Conservation (phyloP, 2,888 invertebrate species). For the Acleris cristana region DNA sequence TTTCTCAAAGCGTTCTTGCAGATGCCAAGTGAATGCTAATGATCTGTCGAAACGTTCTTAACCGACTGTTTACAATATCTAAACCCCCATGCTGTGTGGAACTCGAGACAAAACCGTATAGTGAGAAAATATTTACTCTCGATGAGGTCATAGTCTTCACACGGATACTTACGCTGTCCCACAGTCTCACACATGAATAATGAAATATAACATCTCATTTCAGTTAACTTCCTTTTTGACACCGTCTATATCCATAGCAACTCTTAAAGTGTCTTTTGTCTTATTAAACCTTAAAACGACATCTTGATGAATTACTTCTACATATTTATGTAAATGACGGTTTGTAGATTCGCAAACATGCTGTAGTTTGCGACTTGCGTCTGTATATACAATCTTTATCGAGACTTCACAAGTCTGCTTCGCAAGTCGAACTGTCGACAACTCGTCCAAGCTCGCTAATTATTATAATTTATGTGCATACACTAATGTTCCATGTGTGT, state of each 20-base stretch:
- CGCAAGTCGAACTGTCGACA: slow-evolving; percentile 11
- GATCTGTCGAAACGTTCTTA: slow-evolving; percentile 7
- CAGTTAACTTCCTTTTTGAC: not conserved
- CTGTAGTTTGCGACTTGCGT: not conserved
- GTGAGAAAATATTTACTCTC: slow-evolving; percentile 25
- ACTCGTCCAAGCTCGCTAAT: slow-evolving; percentile 24
- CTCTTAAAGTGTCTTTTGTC: not conserved
- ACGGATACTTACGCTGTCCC: slow-evolving; percentile 14
- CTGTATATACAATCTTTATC: slow-evolving; percentile 20
- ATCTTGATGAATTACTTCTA: not conserved
- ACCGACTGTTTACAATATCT: not conserved
- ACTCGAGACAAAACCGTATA: slow-evolving; percentile 4
- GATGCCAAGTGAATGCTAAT: slow-evolving; percentile 21
- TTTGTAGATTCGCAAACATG: slow-evolving; percentile 6
- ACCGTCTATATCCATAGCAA: not conserved
- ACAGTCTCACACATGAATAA: not conserved
- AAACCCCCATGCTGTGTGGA: not conserved
- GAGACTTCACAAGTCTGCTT: not conserved
- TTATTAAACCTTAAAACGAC: slow-evolving; percentile 6
- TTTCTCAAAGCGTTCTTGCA: not conserved
- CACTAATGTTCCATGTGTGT: slow-evolving; percentile 27
- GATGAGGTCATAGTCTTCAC: slow-evolving; percentile 32
- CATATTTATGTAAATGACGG: slow-evolving; percentile 3
- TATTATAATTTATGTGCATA: slow-evolving; percentile 33
- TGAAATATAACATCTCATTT: slow-evolving; percentile 16